phyloP scores from a whole-genome alignment of 2,113 vertebrate species.

The Erpornis zantholeuca region DNA sequence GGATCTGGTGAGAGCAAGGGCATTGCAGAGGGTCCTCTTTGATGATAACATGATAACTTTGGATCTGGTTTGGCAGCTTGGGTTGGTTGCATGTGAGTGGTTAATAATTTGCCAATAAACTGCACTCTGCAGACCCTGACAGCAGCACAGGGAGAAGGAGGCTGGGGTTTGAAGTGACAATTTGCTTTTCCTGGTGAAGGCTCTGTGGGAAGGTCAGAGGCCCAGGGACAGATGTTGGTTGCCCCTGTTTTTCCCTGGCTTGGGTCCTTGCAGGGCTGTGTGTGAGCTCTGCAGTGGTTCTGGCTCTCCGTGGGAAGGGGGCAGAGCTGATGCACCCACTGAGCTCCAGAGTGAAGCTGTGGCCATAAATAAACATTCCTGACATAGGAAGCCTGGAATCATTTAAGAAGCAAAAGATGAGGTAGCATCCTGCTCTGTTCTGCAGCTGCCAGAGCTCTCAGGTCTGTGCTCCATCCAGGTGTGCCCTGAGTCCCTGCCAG shows the following conservation, averaged over 20 bases:
- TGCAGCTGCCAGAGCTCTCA: rapidly evolving
- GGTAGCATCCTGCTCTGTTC: not conserved
- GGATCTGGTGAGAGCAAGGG: not conserved
- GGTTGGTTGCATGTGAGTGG: not conserved
- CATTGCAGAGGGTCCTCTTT: not conserved
- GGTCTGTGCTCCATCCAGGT: not conserved
- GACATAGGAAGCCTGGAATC: too few species aligned
- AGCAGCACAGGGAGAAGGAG: not conserved
- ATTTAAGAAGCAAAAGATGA: rapidly evolving
- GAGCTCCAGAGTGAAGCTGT: not conserved
- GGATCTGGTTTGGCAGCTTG: not conserved
- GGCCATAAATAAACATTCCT: rapidly evolving
- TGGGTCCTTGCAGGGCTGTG: not conserved
- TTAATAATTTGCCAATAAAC: not conserved
- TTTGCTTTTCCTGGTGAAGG: not conserved
- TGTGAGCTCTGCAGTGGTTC: not conserved
- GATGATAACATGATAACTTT: not conserved
- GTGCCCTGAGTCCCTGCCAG: not conserved
- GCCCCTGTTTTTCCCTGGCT: not conserved
- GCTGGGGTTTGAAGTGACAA: not conserved
- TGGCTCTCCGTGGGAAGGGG: not conserved
- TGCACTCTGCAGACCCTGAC: not conserved
- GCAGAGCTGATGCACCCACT: not conserved
- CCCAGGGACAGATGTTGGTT: not conserved
- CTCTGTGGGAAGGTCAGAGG: not conserved